Evolutionary conservation across 2,797 vertebrate species (phyloP), one percentile per base, ranked within the genome.

Genomic region (Enteromius trimaculatus): DNA sequence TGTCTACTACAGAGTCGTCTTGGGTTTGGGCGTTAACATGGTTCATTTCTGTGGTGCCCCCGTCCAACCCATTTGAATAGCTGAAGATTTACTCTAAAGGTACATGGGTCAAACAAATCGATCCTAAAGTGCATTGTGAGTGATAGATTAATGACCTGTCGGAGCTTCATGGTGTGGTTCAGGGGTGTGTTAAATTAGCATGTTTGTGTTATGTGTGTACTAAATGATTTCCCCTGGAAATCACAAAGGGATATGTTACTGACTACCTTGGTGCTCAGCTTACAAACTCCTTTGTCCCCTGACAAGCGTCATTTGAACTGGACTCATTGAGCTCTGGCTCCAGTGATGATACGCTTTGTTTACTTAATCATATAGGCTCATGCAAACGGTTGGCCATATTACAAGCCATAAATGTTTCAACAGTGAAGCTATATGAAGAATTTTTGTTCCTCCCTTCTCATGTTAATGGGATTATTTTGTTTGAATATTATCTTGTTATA

Each of bases 1-100:
- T 84, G 68, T 76, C 83, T 81, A 53, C 53, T 70, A 60, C 72
- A 34, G 6, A 44, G 64, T 84, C 82, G 47, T 76, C 37, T 65
- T 60, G 72, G 77, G 81, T 64, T 65, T 51, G 76, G 80, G 74
- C 72, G n/a, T 66, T n/a, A 39, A 51, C 55, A 58, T 23, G 1
- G 9, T 31, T 49, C 3, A 58, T 64, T 53, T 58, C 51, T 39
- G 11, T 64, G 14, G 26, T 60, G 10, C 60, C n/a, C 72, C 4
- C 19, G 44, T 86, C 29, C 21, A 23, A 17, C 49, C 3, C 21
- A 51, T 51, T 49, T 11, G 51, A 21, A 34, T n/a, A 44, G 51
- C 26, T 47, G 26, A 29, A 14, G 23, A 34, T 66, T 58, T 39
- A 71, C 72, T 64, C 29, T 70, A 64, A 53, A 53, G 7, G 42